A percentile compares a stretch with the other conserved stretches of the same genome.
phyloP scores from a whole-genome alignment of 2,113 vertebrate species.

The Sinocyclocheilus anophthalmus region DNA sequence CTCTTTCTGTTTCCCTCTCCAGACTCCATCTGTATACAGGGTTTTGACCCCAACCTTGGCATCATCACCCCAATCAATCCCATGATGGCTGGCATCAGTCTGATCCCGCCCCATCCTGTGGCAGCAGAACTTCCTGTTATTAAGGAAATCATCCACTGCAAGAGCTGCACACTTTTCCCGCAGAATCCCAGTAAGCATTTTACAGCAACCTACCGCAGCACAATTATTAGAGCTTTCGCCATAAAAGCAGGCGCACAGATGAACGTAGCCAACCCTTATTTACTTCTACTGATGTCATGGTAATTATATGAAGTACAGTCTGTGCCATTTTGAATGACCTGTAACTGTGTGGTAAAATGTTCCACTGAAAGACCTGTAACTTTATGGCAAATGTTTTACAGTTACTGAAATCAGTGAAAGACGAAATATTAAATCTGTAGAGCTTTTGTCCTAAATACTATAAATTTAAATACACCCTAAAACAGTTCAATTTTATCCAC shows the following conservation, averaged over 20 bases:
- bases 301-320: neutral
- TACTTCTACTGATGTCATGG: slow-evolving; percentile 26
- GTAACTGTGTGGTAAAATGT: slow-evolving; percentile 3
- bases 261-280: neutral
- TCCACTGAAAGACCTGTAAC: slow-evolving; percentile 26
- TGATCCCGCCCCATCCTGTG: slow-evolving; percentile 82
- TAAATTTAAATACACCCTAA: neutral
- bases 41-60: slow-evolving; percentile 88
- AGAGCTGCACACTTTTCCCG: slow-evolving; percentile 94
- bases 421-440: neutral
- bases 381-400: neutral
- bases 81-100: slow-evolving; percentile 88
- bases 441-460: neutral
- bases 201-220: neutral
- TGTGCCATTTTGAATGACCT: slow-evolving; percentile 1
- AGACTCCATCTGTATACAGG: slow-evolving; percentile 93
- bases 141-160: slow-evolving; percentile 96
- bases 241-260: neutral
- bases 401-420: slow-evolving; percentile 15
- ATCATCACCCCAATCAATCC: slow-evolving; percentile 91
- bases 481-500: neutral
- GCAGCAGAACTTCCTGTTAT: slow-evolving; percentile 84
- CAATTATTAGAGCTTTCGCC: neutral
- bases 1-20: slow-evolving; percentile 62
- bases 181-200: slow-evolving; percentile 93